Conservation (phyloP, 2,113 vertebrate genomes). For the Lutjanus erythropterus region DNA sequence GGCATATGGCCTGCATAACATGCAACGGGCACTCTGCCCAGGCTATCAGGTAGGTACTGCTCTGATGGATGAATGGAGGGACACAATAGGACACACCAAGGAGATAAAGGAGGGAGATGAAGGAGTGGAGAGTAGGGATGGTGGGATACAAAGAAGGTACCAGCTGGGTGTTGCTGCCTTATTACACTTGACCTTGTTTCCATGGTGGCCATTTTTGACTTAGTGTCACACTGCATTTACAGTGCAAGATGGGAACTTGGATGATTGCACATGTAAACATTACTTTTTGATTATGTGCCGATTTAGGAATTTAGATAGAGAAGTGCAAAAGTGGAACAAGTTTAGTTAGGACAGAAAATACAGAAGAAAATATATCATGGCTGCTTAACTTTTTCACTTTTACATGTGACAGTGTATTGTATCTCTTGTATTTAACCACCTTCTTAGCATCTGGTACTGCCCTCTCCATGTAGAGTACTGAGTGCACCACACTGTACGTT, state of each 20-base stretch:
- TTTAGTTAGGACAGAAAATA: background rate
- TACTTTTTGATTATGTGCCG: background rate
- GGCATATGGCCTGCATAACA: conserved; percentile 97
- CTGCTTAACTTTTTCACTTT: no score
- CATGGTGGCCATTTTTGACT: background rate
- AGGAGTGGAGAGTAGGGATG: background rate
- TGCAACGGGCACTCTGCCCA: conserved; percentile 92
- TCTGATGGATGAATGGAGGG: conserved; percentile 35
- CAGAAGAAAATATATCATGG: background rate
- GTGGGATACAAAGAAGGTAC: background rate
- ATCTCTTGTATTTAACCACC: no score
- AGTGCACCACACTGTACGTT: no score
- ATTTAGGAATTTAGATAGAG: background rate
- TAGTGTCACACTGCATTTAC: background rate
- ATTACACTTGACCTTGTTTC: background rate
- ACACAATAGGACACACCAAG: background rate
- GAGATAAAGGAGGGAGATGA: background rate
- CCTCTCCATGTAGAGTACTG: no score
- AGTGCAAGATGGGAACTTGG: background rate
- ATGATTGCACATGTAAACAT: background rate
- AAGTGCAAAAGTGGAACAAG: background rate
- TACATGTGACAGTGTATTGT: no score
- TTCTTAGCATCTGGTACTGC: no score
- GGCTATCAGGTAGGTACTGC: conserved; percentile 83
- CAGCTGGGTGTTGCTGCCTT: background rate